Percentiles rank a stretch among this genome's conserved stretches.
phyloP scores from a whole-genome alignment of 1,140 invertebrate species.

The Grapholita molesta region DNA sequence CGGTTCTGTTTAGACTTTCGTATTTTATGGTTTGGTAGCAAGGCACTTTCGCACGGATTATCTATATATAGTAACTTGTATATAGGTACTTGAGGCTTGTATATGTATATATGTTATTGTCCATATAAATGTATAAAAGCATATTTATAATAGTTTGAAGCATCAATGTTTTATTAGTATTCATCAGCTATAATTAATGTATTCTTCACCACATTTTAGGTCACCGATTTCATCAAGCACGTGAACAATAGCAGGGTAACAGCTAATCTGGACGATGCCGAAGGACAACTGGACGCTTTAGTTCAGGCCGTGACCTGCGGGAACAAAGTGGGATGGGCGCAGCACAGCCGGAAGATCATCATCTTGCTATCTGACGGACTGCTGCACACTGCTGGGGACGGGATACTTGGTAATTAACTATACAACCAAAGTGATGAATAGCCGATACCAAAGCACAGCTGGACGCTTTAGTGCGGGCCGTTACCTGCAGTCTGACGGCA shows the following conservation, averaged over 20 bases:
- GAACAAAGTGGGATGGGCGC: constrained; percentile 81
- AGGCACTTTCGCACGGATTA: not conserved
- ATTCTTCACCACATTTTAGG: constrained; percentile 53
- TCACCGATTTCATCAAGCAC: constrained; percentile 65
- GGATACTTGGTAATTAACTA: constrained; percentile 78
- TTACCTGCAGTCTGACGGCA: no score
- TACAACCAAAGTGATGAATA: no score
- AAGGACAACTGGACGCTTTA: constrained; percentile 99
- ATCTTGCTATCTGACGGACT: constrained; percentile 81
- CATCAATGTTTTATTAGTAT: no score
- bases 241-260: constrained; percentile 84
- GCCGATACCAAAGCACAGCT: not conserved
- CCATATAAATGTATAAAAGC: no score
- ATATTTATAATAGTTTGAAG: no score
- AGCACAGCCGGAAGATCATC: constrained; percentile 80
- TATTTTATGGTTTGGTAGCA: not conserved
- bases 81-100: no score
- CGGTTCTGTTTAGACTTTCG: not conserved
- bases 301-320: constrained; percentile 97
- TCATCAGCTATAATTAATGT: no score
- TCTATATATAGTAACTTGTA: no score
- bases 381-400: constrained; percentile 83
- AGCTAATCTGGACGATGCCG: constrained; percentile 97
- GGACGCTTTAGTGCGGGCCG: no score
- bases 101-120: no score